Evolutionary conservation across 1,140 invertebrate species (phyloP), one percentile per base, ranked within the genome.

Genomic region (Acromyrmex echinatior): DNA sequence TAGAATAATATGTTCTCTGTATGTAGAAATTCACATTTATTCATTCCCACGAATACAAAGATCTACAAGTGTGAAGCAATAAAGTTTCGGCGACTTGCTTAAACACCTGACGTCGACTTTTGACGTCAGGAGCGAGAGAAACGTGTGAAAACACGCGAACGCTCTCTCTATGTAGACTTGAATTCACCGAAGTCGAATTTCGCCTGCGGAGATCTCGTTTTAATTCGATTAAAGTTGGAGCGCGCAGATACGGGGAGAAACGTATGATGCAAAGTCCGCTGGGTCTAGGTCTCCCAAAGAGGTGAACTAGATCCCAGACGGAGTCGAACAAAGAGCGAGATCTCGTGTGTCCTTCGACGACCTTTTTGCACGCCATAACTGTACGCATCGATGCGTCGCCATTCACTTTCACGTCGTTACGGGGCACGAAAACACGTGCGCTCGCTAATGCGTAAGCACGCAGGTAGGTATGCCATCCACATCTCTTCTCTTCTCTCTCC

Each of bases 381-480:
- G 65, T 53, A 71, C 39, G 80, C 70, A 51, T 76, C 70, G 39
- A 68, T 58, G n/a, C 71, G 35, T 10, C 28, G 28, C 81, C 89
- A 71, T 87, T 90, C 86, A 80, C 89, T 90, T 90, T 90, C 74
- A 53, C 68, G 60, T 58, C 58, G 56, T 84, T 73, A 62, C 62
- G 51, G 9, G n/a, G 60, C 35, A 53, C 62, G 28, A 21, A 66
- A 58, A 45, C 63, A 21, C n/a, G 45, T 28, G 77, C 28, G 31
- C 68, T 25, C 85, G 18, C 66, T 51, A 70, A 45, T 45, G 74
- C 76, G 53, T 80, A 71, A 63, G 74, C 53, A 79, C 65, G 63
- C 49, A 49, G 21, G 31, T 28, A 14, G 49, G 9, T 86, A 78
- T 49, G 49, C 39, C 51, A 51, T 51, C 49, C n/a, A 45, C 10